Base-by-base conservation (phyloP, 2,888 invertebrate species). In the Abrostola tripartita region DNA sequence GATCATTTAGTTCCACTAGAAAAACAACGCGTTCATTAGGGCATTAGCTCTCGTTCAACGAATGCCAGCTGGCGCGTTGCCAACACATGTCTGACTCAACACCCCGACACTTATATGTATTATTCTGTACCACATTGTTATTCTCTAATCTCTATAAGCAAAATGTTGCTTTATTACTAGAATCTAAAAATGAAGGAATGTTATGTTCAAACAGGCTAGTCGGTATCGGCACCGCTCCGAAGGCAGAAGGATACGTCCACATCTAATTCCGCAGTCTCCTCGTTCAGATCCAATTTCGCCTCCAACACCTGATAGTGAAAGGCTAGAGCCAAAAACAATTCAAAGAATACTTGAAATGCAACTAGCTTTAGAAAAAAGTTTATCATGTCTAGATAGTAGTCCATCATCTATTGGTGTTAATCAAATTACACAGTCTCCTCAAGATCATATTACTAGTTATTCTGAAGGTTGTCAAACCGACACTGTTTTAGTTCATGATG, bases 161-260 rank as follows among this genome's bases (percentile, higher is more conserved):
- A 71, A 74, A 69, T 76, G 73, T 70, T 69, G 56, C 24, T 66
- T 71, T 70, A 56, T 71, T 73, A 78, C 49, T 54, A 35, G 59
- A 62, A 55, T 14, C 11, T 24, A 55, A 55, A 74, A 37, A 71
- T 57, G 44, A 71, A 78, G 71, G 52, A 70, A 81, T 85, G 82
- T 91, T 93, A 84, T 94, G 83, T 93, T 87, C 83, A 85, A 89
- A 92, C 94, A 95, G 95, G 95, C 95, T 78, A 89, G 88, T 89
- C 91, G 92, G 84, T 93, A 93, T 86, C 92, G 93, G 74, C 90
- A 90, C 77, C 90, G 91, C 84, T 89, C 85, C 87, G 89, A 90
- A 81, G 88, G 90, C 84, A 89, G 90, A 88, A 90, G 90, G 83
- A 85, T 90, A 66, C 89, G 87, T 57, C 84, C 88, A 68, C 83